These are phyloP conservation scores for Xiphorhynchus erythropygius DNA, from an alignment of 2,797 vertebrate species.

Conservation along the genomic window DNA sequence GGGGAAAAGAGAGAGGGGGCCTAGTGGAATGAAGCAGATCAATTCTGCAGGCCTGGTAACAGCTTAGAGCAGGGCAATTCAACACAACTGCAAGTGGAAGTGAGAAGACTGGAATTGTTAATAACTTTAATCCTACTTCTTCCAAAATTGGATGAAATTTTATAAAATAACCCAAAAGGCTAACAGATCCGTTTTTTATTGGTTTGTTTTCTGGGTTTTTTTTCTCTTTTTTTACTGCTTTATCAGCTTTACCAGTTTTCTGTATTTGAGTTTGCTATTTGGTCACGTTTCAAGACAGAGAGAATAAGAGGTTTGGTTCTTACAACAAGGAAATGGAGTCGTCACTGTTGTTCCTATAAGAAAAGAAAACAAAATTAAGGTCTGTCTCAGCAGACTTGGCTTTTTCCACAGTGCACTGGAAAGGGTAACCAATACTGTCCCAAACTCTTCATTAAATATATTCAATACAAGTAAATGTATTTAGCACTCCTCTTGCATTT, in stretches of 20 bases:
- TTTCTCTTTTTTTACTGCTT: neutral
- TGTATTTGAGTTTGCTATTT: neutral
- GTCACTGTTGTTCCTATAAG: neutral
- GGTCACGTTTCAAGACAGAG: neutral
- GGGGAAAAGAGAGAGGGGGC: neutral
- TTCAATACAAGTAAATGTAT: neutral
- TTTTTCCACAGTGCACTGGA: neutral
- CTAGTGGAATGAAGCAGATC: neutral
- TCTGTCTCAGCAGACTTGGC: neutral
- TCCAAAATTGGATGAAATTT: neutral
- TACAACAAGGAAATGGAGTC: neutral
- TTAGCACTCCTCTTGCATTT: neutral
- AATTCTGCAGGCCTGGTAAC: neutral
- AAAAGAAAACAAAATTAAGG: neutral
- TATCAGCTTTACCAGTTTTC: neutral
- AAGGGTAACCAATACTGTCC: neutral
- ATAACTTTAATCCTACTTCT: neutral
- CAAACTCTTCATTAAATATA: neutral
- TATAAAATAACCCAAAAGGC: neutral
- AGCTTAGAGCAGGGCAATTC: neutral
- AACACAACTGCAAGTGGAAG: neutral
- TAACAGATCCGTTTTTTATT: neutral
- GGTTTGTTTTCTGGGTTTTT: neutral
- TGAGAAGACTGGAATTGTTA: neutral
- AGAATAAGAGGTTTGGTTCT: neutral